Base-by-base conservation (phyloP, 1,140 invertebrate species). In the Conus betulinus region DNA sequence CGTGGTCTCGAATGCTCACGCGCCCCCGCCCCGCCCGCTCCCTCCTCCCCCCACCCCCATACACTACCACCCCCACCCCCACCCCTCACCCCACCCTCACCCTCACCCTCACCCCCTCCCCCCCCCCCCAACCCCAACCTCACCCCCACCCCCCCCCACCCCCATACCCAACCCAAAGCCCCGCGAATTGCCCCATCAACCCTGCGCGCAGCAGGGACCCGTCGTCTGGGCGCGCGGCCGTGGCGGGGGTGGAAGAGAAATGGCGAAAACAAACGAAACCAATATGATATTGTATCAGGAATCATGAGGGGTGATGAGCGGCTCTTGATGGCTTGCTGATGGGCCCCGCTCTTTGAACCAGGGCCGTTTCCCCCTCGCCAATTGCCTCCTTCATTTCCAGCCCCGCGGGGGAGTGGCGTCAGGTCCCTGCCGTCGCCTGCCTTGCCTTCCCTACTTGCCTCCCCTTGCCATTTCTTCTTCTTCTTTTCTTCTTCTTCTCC, bases 261-360 rank as follows among this genome's bases (percentile, higher is more conserved):
- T 78, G 67, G 85, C 52, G n/a, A 55, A 55, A 78, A 20, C 71
- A 78, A 87, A 78, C 53, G 74, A 87, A 87, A 87, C 27, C 85
- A 87, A 87, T 87, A 87, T 87, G 85, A 87, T 87, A 87, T 87
- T 87, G 85, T 87, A 87, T 87, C 85, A 87, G 85, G n/a, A 78
- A 78, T 55, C 71, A 76, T 55, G 85, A 78, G 71, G 27, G 85
- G 85, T 87, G 85, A 53, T 87, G 85, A 87, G 74, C 11, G 85
- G 71, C 23, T 87, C 53, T 17, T 78, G 71, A 76, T 57, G 52
- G 85, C 53, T 52, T 55, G 71, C 63, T 87, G 85, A 74, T 74
- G 74, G 53, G 53, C 17, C 23, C 23, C 8, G 13, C 51, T 74
- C 85, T 87, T 87, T 87, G 85, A 87, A 87, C 71, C 52, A 10